Evolutionary conservation across 2,797 vertebrate genomes (phyloP).

Genomic region (Gorsachius magnificus): DNA sequence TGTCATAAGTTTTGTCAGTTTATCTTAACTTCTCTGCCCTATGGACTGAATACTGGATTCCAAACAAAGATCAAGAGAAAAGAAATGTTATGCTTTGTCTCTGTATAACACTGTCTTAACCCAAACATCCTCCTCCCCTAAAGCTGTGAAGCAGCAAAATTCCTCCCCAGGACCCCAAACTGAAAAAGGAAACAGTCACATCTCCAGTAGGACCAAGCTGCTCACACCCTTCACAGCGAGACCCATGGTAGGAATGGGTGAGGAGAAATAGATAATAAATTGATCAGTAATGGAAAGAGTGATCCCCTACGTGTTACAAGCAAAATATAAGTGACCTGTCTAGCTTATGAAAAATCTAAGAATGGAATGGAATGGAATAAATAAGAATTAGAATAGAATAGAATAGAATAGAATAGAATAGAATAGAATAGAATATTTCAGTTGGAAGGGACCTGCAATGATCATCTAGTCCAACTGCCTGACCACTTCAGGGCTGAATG

Average conservation of each 20-base stretch:
- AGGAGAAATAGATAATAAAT: background rate
- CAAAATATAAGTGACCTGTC: background rate
- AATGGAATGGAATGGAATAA: background rate
- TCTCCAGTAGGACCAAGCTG: background rate
- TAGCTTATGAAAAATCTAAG: background rate
- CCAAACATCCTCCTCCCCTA: background rate
- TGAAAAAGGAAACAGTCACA: background rate
- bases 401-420: background rate
- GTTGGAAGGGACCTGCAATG: background rate
- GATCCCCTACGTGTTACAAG: background rate
- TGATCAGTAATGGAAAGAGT: background rate
- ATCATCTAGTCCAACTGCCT: background rate
- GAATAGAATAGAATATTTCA: background rate
- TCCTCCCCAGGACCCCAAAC: background rate
- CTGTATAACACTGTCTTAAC: background rate
- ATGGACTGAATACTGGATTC: background rate
- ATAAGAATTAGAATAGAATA: too few relatives aligned
- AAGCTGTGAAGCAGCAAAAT: background rate
- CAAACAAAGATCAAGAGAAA: background rate
- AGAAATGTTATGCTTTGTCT: background rate
- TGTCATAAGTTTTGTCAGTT: conserved; percentile 19
- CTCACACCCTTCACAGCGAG: background rate
- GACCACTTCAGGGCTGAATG: background rate
- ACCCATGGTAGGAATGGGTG: background rate
- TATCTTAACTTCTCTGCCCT: background rate